Conservation (phyloP, 2,797 vertebrate species). For the Heterohyrax brucei region DNA sequence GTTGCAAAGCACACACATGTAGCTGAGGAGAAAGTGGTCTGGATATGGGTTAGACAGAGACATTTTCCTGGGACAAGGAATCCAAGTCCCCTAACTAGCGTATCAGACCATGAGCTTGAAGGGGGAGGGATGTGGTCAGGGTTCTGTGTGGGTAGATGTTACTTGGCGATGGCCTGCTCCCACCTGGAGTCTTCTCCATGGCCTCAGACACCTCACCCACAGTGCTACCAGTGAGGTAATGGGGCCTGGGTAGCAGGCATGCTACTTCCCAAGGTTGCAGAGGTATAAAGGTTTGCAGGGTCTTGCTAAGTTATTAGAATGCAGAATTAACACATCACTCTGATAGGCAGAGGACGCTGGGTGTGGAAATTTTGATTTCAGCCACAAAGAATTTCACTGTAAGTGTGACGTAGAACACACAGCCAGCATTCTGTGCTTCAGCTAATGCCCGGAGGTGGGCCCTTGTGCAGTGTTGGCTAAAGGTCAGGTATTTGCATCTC, state of each 20-base stretch:
- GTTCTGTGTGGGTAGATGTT: not conserved
- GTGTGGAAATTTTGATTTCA: constrained; percentile 17
- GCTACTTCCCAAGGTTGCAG: not conserved
- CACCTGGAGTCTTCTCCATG: not conserved
- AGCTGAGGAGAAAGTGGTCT: not conserved
- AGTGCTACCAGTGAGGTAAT: not conserved
- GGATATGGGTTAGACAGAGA: not conserved
- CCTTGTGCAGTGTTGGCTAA: not conserved
- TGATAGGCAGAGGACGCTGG: not conserved
- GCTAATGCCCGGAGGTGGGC: not conserved
- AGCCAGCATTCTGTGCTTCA: not conserved
- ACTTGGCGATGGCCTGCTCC: not conserved
- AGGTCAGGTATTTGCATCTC: not conserved
- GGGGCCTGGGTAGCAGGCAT: not conserved
- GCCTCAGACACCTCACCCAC: not conserved
- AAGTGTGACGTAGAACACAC: not conserved
- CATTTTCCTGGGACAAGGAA: not conserved
- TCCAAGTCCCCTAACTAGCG: not conserved
- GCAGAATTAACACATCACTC: not conserved
- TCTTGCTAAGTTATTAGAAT: constrained; percentile 1
- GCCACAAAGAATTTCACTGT: not conserved
- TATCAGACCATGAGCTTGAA: not conserved
- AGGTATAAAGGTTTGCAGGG: not conserved
- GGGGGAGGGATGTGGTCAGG: too few relatives aligned
- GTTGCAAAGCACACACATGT: not conserved